Evolutionary conservation across 2,797 vertebrate genomes (phyloP), one percentile per base, ranked within the genome.

Genomic region (Bucorvus abyssinicus): DNA sequence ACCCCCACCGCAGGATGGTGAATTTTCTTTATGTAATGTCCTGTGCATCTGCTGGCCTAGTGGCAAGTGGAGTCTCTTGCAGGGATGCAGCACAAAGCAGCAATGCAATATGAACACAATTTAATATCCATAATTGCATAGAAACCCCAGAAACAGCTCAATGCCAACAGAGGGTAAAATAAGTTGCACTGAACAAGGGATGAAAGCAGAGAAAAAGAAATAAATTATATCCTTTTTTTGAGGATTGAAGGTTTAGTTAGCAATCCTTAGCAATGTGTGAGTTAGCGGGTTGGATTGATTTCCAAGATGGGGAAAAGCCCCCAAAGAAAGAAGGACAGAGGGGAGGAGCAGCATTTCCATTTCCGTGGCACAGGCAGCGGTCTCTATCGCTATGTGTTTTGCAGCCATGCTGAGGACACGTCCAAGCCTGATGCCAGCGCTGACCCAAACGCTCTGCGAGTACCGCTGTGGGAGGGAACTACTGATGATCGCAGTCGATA

Each of bases 101-200:
- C 4, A 6, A 18, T 22, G 44, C 36, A 55, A 8, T 7, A 74
- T 22, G 40, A n/a, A 24, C 27, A 65, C 14, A 75, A 23, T 5
- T 61, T 22, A 40, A 53, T 61, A 34, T 47, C 15, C 36, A 21
- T 14, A 27, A 23, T 6, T 1, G 0, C 7, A 24, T 0, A 57
- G 79, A 83, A 91, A 80, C 7, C 32, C 47, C 52, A 65, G 17
- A n/a, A 56, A 40, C 3, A 24, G 59, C 34, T 50, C 15, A 70
- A 65, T 38, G 29, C 34, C 47, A 50, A 26, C 59, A 65, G 16
- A 47, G 7, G 23, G 29, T 47, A 76, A 57, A 42, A 6, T 12
- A 36, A 81, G 30, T 8, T 61, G 42, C 49, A 65, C 50, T 59
- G 17, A 78, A 32, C 21, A 42, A 56, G 30, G 23, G 30, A 34